These are phyloP conservation scores for Neosilurus hyrtlii DNA, from an alignment of 2,797 vertebrate genomes.

Conservation along the genomic window DNA sequence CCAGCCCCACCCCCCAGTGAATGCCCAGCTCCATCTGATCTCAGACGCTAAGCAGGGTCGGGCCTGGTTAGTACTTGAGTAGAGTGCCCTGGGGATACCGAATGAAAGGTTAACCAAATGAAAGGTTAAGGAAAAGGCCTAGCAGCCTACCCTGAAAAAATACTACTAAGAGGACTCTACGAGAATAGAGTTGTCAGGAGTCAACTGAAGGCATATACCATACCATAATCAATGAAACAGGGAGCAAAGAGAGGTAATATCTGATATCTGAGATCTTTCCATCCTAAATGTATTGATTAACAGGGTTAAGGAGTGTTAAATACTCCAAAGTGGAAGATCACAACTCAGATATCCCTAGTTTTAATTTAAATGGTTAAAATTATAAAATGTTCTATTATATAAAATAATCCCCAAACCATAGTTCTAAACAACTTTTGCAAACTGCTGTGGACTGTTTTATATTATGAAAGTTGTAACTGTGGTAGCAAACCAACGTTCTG, in stretches of 20 bases:
- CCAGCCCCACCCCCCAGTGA: too few species aligned
- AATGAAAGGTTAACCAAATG: too few species aligned
- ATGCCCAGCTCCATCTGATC: too few species aligned
- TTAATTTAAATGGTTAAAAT: slow-evolving; percentile 2
- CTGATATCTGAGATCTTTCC: not conserved
- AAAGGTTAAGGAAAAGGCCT: too few species aligned
- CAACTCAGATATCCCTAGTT: not conserved
- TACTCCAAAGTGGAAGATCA: not conserved
- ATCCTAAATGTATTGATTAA: not conserved
- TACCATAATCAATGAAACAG: too few species aligned
- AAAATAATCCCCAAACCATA: not conserved
- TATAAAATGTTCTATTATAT: not conserved
- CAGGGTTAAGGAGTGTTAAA: not conserved
- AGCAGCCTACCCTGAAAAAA: too few species aligned
- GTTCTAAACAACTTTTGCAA: not conserved
- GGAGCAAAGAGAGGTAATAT: not conserved
- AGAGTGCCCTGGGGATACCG: too few species aligned
- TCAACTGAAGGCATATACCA: too few species aligned
- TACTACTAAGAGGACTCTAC: too few species aligned
- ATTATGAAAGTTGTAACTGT: not conserved
- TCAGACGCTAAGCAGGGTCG: too few species aligned
- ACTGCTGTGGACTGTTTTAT: not conserved
- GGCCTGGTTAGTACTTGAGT: too few species aligned
- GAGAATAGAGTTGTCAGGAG: too few species aligned
- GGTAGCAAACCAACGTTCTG: not conserved